Evolutionary conservation across 2,113 vertebrate genomes (phyloP), one percentile per base, ranked within the genome.

Genomic region (Gopherus flavomarginatus): DNA sequence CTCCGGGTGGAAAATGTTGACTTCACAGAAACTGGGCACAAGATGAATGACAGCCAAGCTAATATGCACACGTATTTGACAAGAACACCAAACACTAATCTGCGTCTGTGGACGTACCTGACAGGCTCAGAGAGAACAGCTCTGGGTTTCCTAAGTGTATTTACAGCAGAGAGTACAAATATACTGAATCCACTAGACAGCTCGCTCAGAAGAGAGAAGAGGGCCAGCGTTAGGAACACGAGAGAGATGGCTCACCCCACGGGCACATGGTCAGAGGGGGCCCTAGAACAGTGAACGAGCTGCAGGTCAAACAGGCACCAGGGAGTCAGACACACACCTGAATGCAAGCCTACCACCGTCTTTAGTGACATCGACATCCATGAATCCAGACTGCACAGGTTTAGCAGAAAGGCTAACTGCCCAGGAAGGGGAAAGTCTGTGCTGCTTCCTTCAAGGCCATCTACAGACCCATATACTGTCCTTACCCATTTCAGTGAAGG

Each of bases 131-230:
- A 72, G 75, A 56, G 49, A 35, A 52, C 44, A 47, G 81, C 94
- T 49, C 83, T 42, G 79, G 50, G 88, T 62, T 53, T 85, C 31
- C 62, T 50, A 5, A 12, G 0, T 29, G 75, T 29, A 19, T 1
- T 19, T 13, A 27, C 62, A 80, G 3, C 0, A 1, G 1, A 69
- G 27, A 50, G 29, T 44, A n/a, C 49, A 5, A 56, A 50, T 24
- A 13, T 5, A 50, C 21, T 1, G 5, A 90, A 75, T 59, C 35
- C 5, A 38, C 65, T 72, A 54, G 69, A 38, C 56, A 85, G 62
- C 89, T 91, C 49, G 35, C 1, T 59, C 62, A 27, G 49, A n/a
- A 88, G 57, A 6, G 19, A 72, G n/a, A 72, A 77, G 0, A 31
- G 56, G 87, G 77, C 24, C 56, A 80, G 69, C 47, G 27, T 54